Evolutionary conservation across 2,797 vertebrate genomes (phyloP), one percentile per base, ranked within the genome.

Genomic region (Coluber constrictor): DNA sequence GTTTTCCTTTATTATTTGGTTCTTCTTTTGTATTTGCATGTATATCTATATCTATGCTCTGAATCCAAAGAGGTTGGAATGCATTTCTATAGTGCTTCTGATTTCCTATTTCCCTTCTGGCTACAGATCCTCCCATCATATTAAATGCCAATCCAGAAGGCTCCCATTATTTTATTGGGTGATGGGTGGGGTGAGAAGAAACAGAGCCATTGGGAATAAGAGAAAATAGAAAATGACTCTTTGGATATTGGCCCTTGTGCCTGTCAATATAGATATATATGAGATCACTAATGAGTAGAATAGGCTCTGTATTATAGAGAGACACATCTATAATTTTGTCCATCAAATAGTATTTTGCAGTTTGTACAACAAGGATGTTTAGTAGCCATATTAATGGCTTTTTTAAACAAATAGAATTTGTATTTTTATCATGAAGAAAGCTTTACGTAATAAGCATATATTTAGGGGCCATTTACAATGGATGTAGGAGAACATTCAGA

Each of bases 391-490:
- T 94, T 51, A 94, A 95, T 97, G 97, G 97, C 97, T 95, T 98
- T 98, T 97, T 98, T 97, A 97, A 98, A 98, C 97, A 98, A 96
- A 98, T 97, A 97, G 97, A 97, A 97, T 97, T 98, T 98, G 98
- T 98, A 98, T 98, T 98, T 98, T 98, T 98, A 97, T 97, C 97
- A 97, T 98, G 97, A 97, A 91, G 60, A 97, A 98, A 97, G 96
- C 97, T 98, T 98, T 97, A 97, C 92, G 94, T 97, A 97, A 97
- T 96, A 97, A 96, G 92, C 96, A 96, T 97, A 96, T 98, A 98
- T 97, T 97, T 97, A 98, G 97, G 94, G 95, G 91, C 96, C 97
- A 97, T 97, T 98, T 97, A 97, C 96, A 97, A 97, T 95, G 96
- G 94, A 96, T 94, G 94, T 97, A 97, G 97, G 93, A 97, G 60